A percentile compares a stretch with the other conserved stretches of the same genome.
Conservation (phyloP, 1,140 invertebrate species). For the Nilaparvata lugens region DNA sequence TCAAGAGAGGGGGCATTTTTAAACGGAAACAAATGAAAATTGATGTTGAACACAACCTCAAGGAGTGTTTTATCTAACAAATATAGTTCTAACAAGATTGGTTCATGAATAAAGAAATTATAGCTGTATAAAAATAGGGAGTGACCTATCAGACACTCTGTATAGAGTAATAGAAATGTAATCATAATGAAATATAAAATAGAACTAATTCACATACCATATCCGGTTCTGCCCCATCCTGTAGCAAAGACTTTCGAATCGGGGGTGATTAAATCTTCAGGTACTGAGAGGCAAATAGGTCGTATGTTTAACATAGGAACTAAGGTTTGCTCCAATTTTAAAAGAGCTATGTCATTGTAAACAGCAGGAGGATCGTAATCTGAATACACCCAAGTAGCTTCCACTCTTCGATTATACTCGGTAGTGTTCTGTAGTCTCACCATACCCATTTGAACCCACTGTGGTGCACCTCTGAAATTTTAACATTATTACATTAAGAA, state of each 20-base stretch:
- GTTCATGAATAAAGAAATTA: too few species aligned
- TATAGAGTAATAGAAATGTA: too few species aligned
- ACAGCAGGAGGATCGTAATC: slow-evolving; percentile 39
- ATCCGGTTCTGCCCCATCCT: slow-evolving; percentile 28
- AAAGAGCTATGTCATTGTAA: slow-evolving; percentile 38
- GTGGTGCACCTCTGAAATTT: slow-evolving; percentile 29
- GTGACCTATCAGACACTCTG: too few species aligned
- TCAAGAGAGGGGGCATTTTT: too few species aligned
- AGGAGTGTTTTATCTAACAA: too few species aligned
- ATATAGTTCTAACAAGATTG: too few species aligned
- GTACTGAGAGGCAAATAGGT: slow-evolving; percentile 37
- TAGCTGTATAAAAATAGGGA: too few species aligned
- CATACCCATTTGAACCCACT: slow-evolving; percentile 30
- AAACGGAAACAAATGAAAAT: too few species aligned
- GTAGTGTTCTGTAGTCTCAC: slow-evolving; percentile 22
- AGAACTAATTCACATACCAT: slow-evolving; percentile 25
- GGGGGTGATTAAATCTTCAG: slow-evolving; percentile 3
- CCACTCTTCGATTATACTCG: slow-evolving; percentile 11
- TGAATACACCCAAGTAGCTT: slow-evolving; percentile 35
- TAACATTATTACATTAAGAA: slow-evolving; percentile 7
- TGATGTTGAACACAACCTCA: too few species aligned
- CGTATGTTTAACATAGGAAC: slow-evolving; percentile 28
- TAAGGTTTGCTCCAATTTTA: slow-evolving; percentile 30
- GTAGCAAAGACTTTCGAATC: slow-evolving; percentile 27
- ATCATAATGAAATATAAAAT: slow-evolving; percentile 14